Conservation (phyloP, 2,113 vertebrate genomes). For the Tragelaphus strepsiceros region DNA sequence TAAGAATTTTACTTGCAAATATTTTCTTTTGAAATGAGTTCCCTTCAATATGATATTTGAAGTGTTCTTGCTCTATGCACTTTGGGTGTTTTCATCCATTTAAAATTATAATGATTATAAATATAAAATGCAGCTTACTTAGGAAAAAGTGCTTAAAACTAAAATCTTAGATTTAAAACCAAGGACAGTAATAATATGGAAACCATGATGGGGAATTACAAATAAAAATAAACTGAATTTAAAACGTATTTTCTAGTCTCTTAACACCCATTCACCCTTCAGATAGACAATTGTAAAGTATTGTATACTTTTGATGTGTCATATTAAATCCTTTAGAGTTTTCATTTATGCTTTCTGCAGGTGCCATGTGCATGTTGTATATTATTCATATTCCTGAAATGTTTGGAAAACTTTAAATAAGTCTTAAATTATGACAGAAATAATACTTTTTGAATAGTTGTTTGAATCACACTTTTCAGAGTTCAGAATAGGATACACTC, state of each 20-base stretch:
- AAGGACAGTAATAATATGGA: neutral
- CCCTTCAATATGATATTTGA: neutral
- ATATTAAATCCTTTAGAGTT: neutral
- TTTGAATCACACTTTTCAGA: neutral
- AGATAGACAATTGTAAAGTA: neutral
- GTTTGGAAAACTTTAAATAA: neutral
- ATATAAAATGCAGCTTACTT: neutral
- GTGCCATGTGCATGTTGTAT: neutral
- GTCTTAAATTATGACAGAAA: neutral
- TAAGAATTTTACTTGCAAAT: neutral
- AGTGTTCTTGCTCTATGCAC: neutral
- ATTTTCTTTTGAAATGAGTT: conserved; percentile 22
- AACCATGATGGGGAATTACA: neutral
- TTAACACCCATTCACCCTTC: neutral
- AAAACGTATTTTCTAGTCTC: neutral
- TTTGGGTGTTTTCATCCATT: neutral
- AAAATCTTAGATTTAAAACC: neutral
- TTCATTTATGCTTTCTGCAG: neutral
- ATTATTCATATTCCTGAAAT: neutral
- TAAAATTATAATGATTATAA: neutral
- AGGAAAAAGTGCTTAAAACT: neutral
- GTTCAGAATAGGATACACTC: neutral
- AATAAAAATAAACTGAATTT: neutral
- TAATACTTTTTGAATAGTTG: neutral
- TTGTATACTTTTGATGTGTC: neutral